Percentiles rank a stretch among this genome's conserved stretches.
phyloP scores from a whole-genome alignment of 2,888 invertebrate genomes.

The Dendrolimus pini region DNA sequence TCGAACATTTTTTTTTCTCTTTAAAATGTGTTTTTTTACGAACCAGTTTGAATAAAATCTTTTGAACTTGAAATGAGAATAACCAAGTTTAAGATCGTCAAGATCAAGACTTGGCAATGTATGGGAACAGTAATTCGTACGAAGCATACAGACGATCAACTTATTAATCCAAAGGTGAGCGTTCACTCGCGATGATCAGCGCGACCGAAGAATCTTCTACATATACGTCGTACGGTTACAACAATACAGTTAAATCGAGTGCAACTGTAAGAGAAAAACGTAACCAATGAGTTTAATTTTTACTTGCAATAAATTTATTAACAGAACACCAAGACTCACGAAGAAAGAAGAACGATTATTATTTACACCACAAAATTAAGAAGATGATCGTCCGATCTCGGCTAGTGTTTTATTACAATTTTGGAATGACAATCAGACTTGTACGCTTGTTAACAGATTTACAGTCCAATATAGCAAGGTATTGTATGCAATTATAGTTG shows the following conservation, averaged over 20 bases:
- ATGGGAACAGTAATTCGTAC: constrained; percentile 2
- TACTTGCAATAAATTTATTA: neutral
- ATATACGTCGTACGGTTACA: neutral
- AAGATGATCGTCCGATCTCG: neutral
- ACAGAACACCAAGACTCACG: neutral
- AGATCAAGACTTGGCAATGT: neutral
- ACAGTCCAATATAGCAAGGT: neutral
- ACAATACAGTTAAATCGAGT: neutral
- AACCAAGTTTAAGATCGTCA: too few relatives aligned
- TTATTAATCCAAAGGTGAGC: constrained; percentile 13
- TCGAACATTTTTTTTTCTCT: too few relatives aligned
- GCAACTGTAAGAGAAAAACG: neutral
- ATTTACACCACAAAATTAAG: neutral
- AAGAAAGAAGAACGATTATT: neutral
- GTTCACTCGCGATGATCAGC: constrained; percentile 3
- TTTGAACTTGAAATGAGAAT: too few relatives aligned
- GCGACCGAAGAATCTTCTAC: neutral
- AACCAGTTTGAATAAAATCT: too few relatives aligned
- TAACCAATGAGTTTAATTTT: neutral
- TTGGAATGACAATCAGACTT: constrained; percentile 67
- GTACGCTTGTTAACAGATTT: constrained; percentile 22
- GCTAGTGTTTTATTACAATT: constrained; percentile 14
- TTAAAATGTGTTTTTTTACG: too few relatives aligned
- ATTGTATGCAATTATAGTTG: neutral
- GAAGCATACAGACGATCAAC: constrained; percentile 11